phyloP scores from a whole-genome alignment of 2,113 vertebrate species.

The Microcebus ravelobensis region DNA sequence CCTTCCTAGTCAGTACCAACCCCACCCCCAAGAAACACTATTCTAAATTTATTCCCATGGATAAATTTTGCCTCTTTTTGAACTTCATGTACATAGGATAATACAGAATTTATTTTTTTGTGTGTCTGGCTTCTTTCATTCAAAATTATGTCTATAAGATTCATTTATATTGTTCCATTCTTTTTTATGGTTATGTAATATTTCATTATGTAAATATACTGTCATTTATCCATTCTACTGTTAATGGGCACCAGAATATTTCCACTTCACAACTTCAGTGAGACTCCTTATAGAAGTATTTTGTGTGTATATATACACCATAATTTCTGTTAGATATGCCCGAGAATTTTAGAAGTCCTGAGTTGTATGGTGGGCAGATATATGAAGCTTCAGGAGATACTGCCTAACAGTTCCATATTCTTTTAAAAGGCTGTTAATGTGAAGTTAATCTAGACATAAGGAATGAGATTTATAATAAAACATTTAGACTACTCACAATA shows the following conservation, averaged over 20 bases:
- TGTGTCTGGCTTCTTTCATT: background rate
- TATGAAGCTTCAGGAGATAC: background rate
- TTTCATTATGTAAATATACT: background rate
- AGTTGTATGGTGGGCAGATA: background rate
- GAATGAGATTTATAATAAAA: background rate
- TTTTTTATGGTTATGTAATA: background rate
- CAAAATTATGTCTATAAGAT: background rate
- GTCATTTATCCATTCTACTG: background rate
- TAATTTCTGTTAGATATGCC: background rate
- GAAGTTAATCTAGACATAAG: background rate
- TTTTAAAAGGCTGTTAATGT: conserved; percentile 16
- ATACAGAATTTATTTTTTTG: background rate
- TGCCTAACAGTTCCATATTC: background rate
- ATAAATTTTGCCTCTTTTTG: background rate
- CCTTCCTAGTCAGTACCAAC: background rate
- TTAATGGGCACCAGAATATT: background rate
- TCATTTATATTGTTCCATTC: background rate
- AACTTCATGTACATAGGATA: background rate
- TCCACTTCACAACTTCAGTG: background rate
- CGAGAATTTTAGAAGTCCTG: background rate
- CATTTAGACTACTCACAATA: background rate
- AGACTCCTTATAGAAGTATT: background rate
- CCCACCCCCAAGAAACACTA: background rate
- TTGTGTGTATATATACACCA: background rate
- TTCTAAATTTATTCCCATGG: background rate